These are phyloP conservation scores for Salticus scenicus DNA, from an alignment of 2,888 invertebrate species.

Conservation along the genomic window DNA sequence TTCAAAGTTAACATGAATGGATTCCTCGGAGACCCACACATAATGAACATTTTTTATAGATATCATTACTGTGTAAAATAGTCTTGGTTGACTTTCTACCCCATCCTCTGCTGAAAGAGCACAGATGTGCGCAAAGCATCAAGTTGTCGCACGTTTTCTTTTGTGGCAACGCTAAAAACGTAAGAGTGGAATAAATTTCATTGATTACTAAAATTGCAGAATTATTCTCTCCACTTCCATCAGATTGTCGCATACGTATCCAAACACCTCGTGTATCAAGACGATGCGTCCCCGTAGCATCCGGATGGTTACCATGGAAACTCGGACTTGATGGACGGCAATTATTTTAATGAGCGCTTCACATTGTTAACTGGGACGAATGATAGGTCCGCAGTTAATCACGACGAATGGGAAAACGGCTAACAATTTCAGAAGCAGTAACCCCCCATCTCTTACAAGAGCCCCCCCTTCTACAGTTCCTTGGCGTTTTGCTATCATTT, in stretches of 20 bases:
- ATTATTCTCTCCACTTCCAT: slow-evolving; percentile 8
- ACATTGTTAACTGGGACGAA: slow-evolving; percentile 65
- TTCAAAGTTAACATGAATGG: no score
- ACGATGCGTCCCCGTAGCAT: slow-evolving; percentile 64
- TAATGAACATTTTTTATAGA: no score
- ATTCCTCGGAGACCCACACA: no score
- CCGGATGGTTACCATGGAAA: slow-evolving; percentile 56
- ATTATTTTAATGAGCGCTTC: slow-evolving; percentile 70
- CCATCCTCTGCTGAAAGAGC: no score
- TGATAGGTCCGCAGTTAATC: slow-evolving; percentile 69
- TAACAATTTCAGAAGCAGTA: slow-evolving; percentile 52
- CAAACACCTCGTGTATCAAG: slow-evolving; percentile 54
- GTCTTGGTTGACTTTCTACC: no score
- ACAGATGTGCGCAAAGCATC: no score
- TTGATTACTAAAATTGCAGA: slow-evolving; percentile 9
- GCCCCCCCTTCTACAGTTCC: slow-evolving; percentile 4
- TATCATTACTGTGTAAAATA: no score
- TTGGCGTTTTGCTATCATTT: slow-evolving; percentile 46
- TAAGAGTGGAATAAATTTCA: not conserved
- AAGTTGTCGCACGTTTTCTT: no score
- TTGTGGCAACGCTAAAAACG: no score
- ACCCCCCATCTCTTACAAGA: not conserved
- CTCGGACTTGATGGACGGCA: slow-evolving; percentile 65
- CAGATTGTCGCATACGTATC: slow-evolving; percentile 42
- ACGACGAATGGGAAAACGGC: slow-evolving; percentile 62